Evolutionary conservation across 2,113 vertebrate species (phyloP).

Genomic region (Phrynosoma platyrhinos): DNA sequence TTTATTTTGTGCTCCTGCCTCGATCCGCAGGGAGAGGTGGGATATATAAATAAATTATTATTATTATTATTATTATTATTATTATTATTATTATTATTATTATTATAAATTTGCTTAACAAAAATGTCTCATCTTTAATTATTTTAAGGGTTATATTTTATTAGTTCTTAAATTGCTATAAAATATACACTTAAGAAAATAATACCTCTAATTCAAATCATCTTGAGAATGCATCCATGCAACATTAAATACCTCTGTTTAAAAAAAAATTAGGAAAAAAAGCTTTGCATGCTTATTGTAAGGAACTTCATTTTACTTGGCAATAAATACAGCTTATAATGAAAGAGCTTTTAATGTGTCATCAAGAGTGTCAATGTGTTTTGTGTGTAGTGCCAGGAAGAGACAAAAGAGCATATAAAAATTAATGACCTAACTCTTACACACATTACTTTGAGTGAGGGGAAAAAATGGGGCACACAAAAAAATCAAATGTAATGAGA

Average conservation of each 20-base stretch:
- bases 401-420: slow-evolving; percentile 64
- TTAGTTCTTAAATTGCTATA: slow-evolving; percentile 9
- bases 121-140: neutral
- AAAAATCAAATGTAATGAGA: slow-evolving; percentile 69
- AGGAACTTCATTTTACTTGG: slow-evolving; percentile 60
- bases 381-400: slow-evolving; percentile 61
- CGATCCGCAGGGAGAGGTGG: too few relatives aligned
- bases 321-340: slow-evolving; percentile 48
- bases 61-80: too few relatives aligned
- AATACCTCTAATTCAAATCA: neutral
- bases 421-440: slow-evolving; percentile 61
- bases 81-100: too few relatives aligned
- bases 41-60: too few relatives aligned
- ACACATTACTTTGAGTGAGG: slow-evolving; percentile 66
- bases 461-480: slow-evolving; percentile 63
- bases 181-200: neutral
- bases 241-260: neutral
- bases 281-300: neutral
- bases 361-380: slow-evolving; percentile 52
- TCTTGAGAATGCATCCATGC: neutral
- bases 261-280: neutral
- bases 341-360: slow-evolving; percentile 65
- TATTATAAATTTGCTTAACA: neutral
- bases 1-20: too few relatives aligned
- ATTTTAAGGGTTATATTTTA: slow-evolving; percentile 11